Evolutionary conservation across 2,888 invertebrate species (phyloP), one percentile per base, ranked within the genome.

Genomic region (Nemotelus nigrinus): DNA sequence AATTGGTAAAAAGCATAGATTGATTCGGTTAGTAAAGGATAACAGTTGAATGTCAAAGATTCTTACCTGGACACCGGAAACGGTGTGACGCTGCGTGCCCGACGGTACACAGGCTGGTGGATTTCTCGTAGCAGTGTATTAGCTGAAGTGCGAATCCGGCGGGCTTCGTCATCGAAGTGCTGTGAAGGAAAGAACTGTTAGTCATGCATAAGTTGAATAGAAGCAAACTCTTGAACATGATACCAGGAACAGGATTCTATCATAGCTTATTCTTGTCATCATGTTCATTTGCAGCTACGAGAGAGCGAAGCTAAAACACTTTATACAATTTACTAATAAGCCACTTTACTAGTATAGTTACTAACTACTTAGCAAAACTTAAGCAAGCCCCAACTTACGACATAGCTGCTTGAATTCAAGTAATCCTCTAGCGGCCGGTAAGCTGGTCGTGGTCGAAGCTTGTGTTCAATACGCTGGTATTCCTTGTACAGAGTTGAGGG

Each of bases 111-210:
- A 80, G 93, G 93, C 63, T 92, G 90, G 84, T 95, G 93, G 81
- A 95, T 90, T 82, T 93, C 91, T 82, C 91, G 91, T 82, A 95
- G 89, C 76, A 95, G 89, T 77, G 93, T 90, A 82, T 92, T 91
- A 68, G 94, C 92, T 84, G 93, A 92, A 74, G 94, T 92, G 82
- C 95, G 92, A 85, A 96, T 95, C 83, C 92, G 91, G 84, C 92
- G 92, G 81, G 93, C 92, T 88, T 95, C 95, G 86, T 94, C 94
- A 86, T 94, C 93, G 88, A 95, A 96, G 82, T 90, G 90, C 95
- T 96, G 90, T 68, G 87, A 74, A 25, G 8, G 10, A 6, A 71
- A 48, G 41, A 68, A 74, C 50, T 50, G 45, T 25, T 25, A 25
- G 25, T 25, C n/a, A n/a, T n/a, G n/a, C n/a, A n/a, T n/a, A n/a